Evolutionary conservation across 1,140 invertebrate genomes (phyloP).

Genomic region (Brachionus angularis): DNA sequence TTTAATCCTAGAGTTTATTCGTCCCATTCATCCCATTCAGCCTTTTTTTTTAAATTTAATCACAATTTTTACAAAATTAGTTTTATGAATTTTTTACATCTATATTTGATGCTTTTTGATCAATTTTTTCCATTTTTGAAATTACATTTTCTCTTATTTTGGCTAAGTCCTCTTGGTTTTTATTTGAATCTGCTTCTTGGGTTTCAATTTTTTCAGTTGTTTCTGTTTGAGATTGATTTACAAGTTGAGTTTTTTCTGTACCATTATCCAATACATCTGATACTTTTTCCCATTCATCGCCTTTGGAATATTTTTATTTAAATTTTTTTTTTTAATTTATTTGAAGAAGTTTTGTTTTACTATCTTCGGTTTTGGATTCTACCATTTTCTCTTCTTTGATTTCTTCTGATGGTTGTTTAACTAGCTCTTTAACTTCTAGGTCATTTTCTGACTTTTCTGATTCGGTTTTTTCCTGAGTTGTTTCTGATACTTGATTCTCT

Average conservation of each 20-base stretch:
- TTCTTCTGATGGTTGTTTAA: too few relatives aligned
- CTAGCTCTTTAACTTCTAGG: neutral
- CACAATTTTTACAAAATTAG: neutral
- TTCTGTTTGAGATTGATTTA: neutral
- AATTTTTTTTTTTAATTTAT: too few relatives aligned
- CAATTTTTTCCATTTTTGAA: slow-evolving; percentile 10
- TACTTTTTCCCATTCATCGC: slow-evolving; percentile 36
- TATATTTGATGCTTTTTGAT: neutral
- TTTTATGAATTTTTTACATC: neutral
- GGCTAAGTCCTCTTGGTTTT: neutral
- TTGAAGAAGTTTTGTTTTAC: too few relatives aligned
- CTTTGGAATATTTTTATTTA: neutral
- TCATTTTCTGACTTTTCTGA: too few relatives aligned
- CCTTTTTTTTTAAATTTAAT: neutral
- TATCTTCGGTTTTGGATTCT: neutral
- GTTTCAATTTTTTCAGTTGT: neutral
- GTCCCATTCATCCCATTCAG: slow-evolving; percentile 37
- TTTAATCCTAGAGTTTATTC: neutral
- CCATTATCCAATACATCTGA: neutral
- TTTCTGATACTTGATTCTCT: too few relatives aligned
- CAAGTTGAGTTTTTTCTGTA: neutral
- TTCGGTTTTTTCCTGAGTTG: too few relatives aligned
- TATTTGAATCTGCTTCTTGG: too few relatives aligned
- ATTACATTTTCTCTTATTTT: slow-evolving; percentile 10
- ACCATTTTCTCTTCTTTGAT: neutral